Evolutionary conservation across 1,140 invertebrate species (phyloP).

Genomic region (Psilanteris sp.): DNA sequence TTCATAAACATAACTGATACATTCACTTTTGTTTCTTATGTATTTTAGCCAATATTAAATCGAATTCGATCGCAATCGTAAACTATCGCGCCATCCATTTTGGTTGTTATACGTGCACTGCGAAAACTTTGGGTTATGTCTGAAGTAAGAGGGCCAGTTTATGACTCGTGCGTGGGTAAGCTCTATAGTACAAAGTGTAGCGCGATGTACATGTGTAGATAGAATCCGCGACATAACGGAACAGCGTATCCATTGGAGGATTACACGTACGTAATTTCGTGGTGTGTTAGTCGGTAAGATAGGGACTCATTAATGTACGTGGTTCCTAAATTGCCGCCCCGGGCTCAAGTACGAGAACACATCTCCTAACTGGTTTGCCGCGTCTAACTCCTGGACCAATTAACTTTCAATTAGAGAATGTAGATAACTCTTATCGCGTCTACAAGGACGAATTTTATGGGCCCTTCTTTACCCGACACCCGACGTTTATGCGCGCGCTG

Average conservation of each 20-base stretch:
- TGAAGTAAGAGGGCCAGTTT: conserved; percentile 66
- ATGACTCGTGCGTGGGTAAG: conserved; percentile 66
- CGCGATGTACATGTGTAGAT: conserved; percentile 47
- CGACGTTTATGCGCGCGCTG: conserved; percentile 75
- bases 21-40: conserved; percentile 33
- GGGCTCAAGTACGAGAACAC: conserved; percentile 63
- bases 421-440: conserved; percentile 78
- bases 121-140: conserved; percentile 59
- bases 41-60: conserved; percentile 23
- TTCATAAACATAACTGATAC: too few species aligned
- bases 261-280: conserved; percentile 47
- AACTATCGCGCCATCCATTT: conserved; percentile 55
- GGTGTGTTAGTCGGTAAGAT: conserved; percentile 68
- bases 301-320: conserved; percentile 75
- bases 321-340: conserved; percentile 74
- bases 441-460: conserved; percentile 71
- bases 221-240: conserved; percentile 38
- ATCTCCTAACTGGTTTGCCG: conserved; percentile 56
- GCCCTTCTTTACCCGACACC: conserved; percentile 68
- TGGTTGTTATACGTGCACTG: conserved; percentile 35
- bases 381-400: conserved; percentile 76
- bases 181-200: conserved; percentile 23
- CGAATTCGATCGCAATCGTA: conserved; percentile 65
- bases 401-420: conserved; percentile 78
- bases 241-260: conserved; percentile 45